phyloP scores from a whole-genome alignment of 2,113 vertebrate species.

The Limanda limanda region DNA sequence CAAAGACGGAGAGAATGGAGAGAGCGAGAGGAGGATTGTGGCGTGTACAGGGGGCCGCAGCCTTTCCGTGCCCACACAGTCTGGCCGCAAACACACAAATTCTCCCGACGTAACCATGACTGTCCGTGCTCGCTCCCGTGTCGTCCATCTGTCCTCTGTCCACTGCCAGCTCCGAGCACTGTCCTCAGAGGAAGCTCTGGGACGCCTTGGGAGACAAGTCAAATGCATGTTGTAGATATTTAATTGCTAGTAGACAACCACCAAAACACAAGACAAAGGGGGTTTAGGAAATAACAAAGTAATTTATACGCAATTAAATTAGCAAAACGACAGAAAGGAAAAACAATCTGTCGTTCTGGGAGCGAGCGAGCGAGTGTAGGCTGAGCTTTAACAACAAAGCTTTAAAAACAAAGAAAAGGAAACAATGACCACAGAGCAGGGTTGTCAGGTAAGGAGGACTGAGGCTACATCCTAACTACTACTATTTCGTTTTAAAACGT shows the following conservation, averaged over 20 bases:
- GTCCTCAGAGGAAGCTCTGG: conserved; percentile 40
- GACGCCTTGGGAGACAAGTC: conserved; percentile 12
- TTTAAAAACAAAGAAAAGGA: background rate
- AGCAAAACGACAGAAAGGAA: background rate
- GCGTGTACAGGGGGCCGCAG: conserved; percentile 51
- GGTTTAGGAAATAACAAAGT: background rate
- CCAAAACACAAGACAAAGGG: background rate
- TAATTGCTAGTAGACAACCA: background rate
- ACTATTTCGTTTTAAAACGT: too few relatives aligned
- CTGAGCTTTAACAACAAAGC: background rate
- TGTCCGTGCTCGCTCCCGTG: conserved; percentile 57
- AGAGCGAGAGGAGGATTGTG: conserved; percentile 61
- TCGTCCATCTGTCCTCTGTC: conserved; percentile 73
- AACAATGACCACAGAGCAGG: background rate
- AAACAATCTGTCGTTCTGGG: background rate
- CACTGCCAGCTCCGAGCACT: conserved; percentile 59
- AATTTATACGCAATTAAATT: background rate
- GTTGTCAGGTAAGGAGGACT: too few relatives aligned
- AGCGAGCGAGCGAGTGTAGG: background rate
- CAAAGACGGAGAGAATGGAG: conserved; percentile 60
- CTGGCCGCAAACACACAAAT: conserved; percentile 56
- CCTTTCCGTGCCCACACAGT: conserved; percentile 46
- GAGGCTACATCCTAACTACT: too few relatives aligned
- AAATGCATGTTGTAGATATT: background rate
- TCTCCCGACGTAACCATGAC: conserved; percentile 38